Base-by-base conservation (phyloP, 2,113 vertebrate genomes). In the Peromyscus polionotus region DNA sequence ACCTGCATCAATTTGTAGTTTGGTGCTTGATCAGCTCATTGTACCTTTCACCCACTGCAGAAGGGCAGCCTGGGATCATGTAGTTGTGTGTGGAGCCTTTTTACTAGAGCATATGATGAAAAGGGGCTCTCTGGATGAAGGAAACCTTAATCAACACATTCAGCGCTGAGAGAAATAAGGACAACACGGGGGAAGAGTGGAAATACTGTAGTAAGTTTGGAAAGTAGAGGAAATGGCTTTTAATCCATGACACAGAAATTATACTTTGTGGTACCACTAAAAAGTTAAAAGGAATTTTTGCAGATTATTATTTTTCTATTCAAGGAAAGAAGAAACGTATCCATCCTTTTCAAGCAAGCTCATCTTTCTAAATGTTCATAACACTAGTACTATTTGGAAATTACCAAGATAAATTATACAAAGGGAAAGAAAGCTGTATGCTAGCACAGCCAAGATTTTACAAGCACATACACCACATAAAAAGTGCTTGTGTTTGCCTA, bases 1-100 rank as follows among this genome's bases (percentile, higher is more conserved):
- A 1, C 89, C 96, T 93, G 61, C 93, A 98, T 98, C 93, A 70
- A 85, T 97, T 98, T 97, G 98, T 97, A 76, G 0, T 83, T 97
- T 97, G 94, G 98, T 98, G 97, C 96, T 98, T 97, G 95, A 98
- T 97, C 92, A 7, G 97, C 97, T 96, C 1, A 2, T 95, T 98
- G 98, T 97, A 98, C 95, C 95, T 96, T 97, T 97, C 91, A n/a
- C 90, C 85, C 97, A 42, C 11, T 95, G 73, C 48, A 94, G 97
- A 88, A 98, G 92, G 87, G 75, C 88, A 97, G 93, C 91, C 95
- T 96, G 96, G 96, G 96, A 98, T 95, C 93, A 88, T 65, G 65
- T 2, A 97, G 95, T 94, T 94, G 88, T 76, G 79, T 93, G 90
- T 97, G 83, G 87, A 93, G 59, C 94, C 80, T 91, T 95, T 93